Conservation (phyloP, 1,140 invertebrate species). For the Nasonia longicornis region DNA sequence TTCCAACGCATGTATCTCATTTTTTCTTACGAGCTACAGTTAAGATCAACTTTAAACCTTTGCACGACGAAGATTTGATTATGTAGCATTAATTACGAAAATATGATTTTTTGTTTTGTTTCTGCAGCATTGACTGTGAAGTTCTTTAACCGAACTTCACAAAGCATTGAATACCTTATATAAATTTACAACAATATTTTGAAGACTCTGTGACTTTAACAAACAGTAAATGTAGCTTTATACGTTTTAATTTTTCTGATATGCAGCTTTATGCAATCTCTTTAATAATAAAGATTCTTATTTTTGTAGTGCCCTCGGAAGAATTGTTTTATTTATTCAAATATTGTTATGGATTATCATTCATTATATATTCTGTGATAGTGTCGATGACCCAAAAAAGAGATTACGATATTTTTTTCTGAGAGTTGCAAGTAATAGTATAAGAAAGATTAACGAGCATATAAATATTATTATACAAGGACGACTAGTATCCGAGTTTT, state of each 20-base stretch:
- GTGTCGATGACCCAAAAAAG: conserved; percentile 34
- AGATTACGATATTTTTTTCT: conserved; percentile 31
- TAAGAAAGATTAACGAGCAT: conserved; percentile 40
- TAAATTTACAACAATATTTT: conserved; percentile 46
- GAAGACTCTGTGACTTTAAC: conserved; percentile 48
- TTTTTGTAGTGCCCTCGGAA: conserved; percentile 32
- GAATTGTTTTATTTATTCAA: conserved; percentile 17
- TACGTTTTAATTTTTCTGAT: conserved; percentile 25
- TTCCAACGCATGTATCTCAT: conserved; percentile 34
- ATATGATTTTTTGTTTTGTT: conserved; percentile 36
- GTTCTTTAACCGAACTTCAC: conserved; percentile 35
- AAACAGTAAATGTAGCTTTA: conserved; percentile 29
- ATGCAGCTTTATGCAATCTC: conserved; percentile 39
- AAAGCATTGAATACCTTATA: conserved; percentile 31
- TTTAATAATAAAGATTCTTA: conserved; percentile 4
- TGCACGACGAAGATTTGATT: conserved; percentile 41
- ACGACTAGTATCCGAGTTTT: conserved; percentile 47
- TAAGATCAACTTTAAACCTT: conserved; percentile 38
- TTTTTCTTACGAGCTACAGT: conserved; percentile 24
- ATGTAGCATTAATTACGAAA: conserved; percentile 43
- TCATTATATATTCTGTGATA: conserved; percentile 26
- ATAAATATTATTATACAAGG: conserved; percentile 47
- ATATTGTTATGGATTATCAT: conserved; percentile 11
- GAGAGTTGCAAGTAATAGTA: conserved; percentile 19
- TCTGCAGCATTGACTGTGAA: not conserved